Evolutionary conservation across 2,888 invertebrate genomes (phyloP).

Genomic region (Myathropa florea): DNA sequence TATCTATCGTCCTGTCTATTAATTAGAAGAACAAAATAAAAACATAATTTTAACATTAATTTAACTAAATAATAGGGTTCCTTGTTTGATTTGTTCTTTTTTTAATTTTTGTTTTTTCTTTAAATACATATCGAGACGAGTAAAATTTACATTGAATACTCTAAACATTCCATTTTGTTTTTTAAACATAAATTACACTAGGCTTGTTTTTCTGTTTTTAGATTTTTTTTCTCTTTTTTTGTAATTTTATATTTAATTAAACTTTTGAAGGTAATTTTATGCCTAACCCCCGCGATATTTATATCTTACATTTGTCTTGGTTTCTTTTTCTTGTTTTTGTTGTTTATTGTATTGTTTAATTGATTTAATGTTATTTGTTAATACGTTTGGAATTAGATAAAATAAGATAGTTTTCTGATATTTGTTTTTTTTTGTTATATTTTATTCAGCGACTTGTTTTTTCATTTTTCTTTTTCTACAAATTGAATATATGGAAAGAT

Average conservation of each 20-base stretch:
- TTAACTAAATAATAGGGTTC: slow-evolving; percentile 26
- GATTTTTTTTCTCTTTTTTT: slow-evolving; percentile 31
- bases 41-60: slow-evolving; percentile 24
- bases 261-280: slow-evolving; percentile 48
- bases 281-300: slow-evolving; percentile 61
- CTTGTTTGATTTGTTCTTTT: background rate
- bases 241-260: slow-evolving; percentile 38
- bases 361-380: slow-evolving; percentile 56
- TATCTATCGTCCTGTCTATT: slow-evolving; percentile 65
- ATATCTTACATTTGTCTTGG: slow-evolving; percentile 62
- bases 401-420: slow-evolving; percentile 61
- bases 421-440: slow-evolving; percentile 34
- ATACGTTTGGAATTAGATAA: slow-evolving; percentile 63
- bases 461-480: slow-evolving; percentile 24
- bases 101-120: slow-evolving; percentile 24
- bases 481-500: slow-evolving; percentile 62
- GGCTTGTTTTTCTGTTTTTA: slow-evolving; percentile 31
- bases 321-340: slow-evolving; percentile 17
- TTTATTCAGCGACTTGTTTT: slow-evolving; percentile 46
- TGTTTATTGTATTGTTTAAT: slow-evolving; percentile 64
- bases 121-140: slow-evolving; percentile 62
- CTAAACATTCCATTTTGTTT: slow-evolving; percentile 55
- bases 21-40: slow-evolving; percentile 32
- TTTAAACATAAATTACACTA: slow-evolving; percentile 63
- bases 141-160: slow-evolving; percentile 69